Evolutionary conservation across 2,888 invertebrate genomes (phyloP).

Genomic region (Agrochola lota): DNA sequence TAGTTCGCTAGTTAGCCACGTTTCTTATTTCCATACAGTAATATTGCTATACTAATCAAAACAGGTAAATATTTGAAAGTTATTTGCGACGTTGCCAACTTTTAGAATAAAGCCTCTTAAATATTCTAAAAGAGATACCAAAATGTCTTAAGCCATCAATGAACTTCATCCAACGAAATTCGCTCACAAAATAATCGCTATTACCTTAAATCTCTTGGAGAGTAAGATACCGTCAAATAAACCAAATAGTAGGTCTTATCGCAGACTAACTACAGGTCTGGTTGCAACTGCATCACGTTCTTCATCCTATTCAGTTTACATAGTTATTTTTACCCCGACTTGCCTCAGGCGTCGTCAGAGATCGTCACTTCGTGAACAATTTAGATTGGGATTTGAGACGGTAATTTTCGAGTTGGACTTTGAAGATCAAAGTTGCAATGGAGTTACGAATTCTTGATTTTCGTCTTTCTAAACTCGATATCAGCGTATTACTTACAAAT

Average conservation of each 20-base stretch:
- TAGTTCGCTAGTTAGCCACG: no score
- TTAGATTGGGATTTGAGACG: conserved; percentile 38
- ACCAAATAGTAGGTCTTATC: conserved; percentile 58
- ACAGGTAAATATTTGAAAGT: no score
- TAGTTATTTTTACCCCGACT: conserved; percentile 39
- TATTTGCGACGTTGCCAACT: no score
- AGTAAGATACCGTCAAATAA: conserved; percentile 58
- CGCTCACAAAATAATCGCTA: conserved; percentile 25
- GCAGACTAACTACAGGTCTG: conserved; percentile 58
- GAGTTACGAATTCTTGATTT: neutral
- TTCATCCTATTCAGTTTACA: conserved; percentile 38
- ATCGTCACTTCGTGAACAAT: conserved; percentile 54
- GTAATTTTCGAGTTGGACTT: conserved; percentile 29
- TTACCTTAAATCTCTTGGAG: conserved; percentile 54
- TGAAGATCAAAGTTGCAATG: conserved; percentile 4
- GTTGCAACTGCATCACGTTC: conserved; percentile 59
- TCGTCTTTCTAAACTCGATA: neutral
- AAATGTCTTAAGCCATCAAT: conserved; percentile 29
- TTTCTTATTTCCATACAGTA: no score
- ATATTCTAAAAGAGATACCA: neutral
- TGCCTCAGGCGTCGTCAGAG: conserved; percentile 39
- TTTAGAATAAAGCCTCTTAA: no score
- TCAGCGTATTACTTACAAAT: neutral
- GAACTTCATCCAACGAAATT: conserved; percentile 33
- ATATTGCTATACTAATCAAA: no score